phyloP scores from a whole-genome alignment of 2,113 vertebrate genomes.

The Stigmatopora argus region DNA sequence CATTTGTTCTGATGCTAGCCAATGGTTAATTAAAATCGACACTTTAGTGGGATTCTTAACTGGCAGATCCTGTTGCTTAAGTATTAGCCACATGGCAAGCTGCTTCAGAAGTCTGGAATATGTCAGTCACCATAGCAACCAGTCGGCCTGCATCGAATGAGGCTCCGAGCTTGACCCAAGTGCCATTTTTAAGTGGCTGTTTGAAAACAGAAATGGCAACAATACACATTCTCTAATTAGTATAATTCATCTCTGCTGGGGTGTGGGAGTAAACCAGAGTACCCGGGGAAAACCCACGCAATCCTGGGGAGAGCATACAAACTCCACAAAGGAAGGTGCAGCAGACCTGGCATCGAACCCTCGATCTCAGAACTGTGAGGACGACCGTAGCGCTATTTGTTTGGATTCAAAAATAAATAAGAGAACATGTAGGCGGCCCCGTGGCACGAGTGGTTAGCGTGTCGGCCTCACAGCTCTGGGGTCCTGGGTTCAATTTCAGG shows the following conservation, averaged over 20 bases:
- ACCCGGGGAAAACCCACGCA: too few species aligned
- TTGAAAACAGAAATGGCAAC: not conserved
- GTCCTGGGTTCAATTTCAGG: too few species aligned
- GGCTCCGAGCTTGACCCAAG: conserved; percentile 11
- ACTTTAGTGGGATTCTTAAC: conserved; percentile 59
- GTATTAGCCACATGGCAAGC: conserved; percentile 35
- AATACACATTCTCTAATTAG: conserved; percentile 8
- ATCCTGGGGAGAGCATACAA: too few species aligned
- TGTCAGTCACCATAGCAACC: conserved; percentile 49
- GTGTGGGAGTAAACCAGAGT: too few species aligned
- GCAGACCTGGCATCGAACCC: too few species aligned
- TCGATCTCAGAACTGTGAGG: too few species aligned
- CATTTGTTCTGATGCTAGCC: conserved; percentile 38
- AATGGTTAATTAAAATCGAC: conserved; percentile 61
- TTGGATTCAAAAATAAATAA: too few species aligned
- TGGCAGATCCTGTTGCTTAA: conserved; percentile 48
- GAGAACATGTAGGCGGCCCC: too few species aligned
- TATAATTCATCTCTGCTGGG: conserved; percentile 3
- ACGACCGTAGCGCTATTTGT: too few species aligned
- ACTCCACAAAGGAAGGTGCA: too few species aligned
- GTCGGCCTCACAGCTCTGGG: too few species aligned
- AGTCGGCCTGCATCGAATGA: conserved; percentile 26
- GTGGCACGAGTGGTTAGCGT: too few species aligned
- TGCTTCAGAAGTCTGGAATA: conserved; percentile 39
- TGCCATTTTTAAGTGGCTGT: conserved; percentile 32